Evolutionary conservation across 2,888 invertebrate genomes (phyloP).

Genomic region (Spodoptera littoralis): DNA sequence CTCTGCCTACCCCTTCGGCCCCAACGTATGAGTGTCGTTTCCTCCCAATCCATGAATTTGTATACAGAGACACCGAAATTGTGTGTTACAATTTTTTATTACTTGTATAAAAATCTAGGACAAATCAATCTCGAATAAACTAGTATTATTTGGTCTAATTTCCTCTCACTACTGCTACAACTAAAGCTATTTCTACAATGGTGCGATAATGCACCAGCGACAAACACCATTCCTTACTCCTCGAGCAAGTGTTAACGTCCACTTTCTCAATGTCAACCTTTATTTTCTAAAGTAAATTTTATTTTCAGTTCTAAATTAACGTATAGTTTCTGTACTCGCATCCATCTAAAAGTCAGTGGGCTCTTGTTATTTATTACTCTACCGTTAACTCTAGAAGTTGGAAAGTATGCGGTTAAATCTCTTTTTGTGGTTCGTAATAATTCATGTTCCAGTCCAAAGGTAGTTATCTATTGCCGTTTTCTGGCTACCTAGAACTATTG

Average conservation of each 20-base stretch:
- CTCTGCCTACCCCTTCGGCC: no score
- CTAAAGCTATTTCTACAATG: constrained; percentile 25
- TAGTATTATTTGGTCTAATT: no score
- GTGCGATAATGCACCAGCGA: constrained; percentile 47
- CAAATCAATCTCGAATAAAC: no score
- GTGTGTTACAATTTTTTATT: no score
- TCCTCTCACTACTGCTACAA: constrained; percentile 8
- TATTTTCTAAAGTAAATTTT: constrained; percentile 59
- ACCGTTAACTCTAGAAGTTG: constrained; percentile 11
- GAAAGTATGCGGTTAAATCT: not conserved
- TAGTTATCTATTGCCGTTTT: constrained; percentile 12
- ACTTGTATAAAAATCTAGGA: no score
- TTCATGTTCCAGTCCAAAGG: not conserved
- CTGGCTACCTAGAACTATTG: not conserved
- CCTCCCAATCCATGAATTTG: no score
- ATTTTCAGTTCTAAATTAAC: constrained; percentile 42
- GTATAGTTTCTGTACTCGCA: constrained; percentile 31
- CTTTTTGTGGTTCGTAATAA: constrained; percentile 7
- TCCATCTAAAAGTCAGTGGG: constrained; percentile 27
- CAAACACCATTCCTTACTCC: constrained; percentile 52
- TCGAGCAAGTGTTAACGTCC: constrained; percentile 34
- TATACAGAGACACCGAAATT: no score
- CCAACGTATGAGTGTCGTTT: no score
- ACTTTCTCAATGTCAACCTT: constrained; percentile 53
- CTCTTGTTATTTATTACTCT: constrained; percentile 24